Evolutionary conservation across 1,140 invertebrate genomes (phyloP), one percentile per base, ranked within the genome.

Genomic region (Mercenaria mercenaria): DNA sequence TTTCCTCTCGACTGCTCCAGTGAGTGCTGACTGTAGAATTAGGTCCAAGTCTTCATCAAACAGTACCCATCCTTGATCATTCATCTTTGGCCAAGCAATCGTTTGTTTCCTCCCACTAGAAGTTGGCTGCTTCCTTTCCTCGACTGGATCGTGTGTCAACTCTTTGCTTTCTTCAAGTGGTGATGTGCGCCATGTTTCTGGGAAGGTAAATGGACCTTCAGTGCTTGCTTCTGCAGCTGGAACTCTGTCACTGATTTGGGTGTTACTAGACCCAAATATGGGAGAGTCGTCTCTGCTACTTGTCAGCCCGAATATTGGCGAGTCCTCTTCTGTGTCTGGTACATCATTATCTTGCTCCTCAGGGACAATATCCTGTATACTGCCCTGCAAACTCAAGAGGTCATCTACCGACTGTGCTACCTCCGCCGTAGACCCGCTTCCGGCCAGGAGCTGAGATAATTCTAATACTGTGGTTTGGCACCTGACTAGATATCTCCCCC

Each of bases 81-180:
- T 23, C 23, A 52, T 76, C 39, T 8, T 47, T 41, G 74, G 59
- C 39, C 74, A 88, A 18, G 50, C 52, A 41, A 88, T 64, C 61
- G 29, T 67, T 6, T 13, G 50, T 59, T 61, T 39, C 56, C 67
- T 87, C 52, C 76, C 81, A 41, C 23, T 67, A 23, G 77, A 3
- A 59, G 11, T 43, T 43, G 72, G 72, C n/a, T 76, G 72, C 23
- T 77, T 50, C 18, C 11, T 90, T 61, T 64, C 50, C n/a, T 83
- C 26, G 37, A 61, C 74, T 13, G 1, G 64, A 67, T 29, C 23
- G 11, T 23, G 4, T 76, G 43, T 64, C 39, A 52, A 10, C 18
- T 77, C 29, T 64, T 83, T 59, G 15, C 81, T 23, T 34, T 23
- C 64, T 47, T 50, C 52, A 29, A 10, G 32, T 10, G 52, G 29